Conservation (phyloP, 1,140 invertebrate genomes). For the Tetragonula clypearis region DNA sequence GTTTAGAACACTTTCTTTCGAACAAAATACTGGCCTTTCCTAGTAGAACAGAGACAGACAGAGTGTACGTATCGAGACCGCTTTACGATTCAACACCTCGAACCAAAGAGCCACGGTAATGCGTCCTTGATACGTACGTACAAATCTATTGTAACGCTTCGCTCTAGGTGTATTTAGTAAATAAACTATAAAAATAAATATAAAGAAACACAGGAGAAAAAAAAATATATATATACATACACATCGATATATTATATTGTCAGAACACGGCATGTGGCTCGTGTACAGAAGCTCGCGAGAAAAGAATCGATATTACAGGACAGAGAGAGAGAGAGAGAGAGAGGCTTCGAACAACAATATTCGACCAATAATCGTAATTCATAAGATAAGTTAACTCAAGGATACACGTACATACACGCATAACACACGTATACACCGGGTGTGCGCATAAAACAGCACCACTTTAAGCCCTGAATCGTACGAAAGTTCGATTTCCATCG, state of each 20-base stretch:
- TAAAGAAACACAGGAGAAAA: neutral
- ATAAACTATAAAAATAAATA: neutral
- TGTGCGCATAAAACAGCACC: conserved; percentile 10
- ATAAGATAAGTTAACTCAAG: conserved; percentile 45
- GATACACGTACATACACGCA: neutral
- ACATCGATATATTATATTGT: neutral
- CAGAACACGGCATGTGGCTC: conserved; percentile 9
- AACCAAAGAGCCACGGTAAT: neutral
- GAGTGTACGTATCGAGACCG: conserved; percentile 19
- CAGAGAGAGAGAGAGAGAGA: neutral
- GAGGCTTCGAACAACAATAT: conserved; percentile 60
- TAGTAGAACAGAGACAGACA: conserved; percentile 24
- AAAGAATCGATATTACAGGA: conserved; percentile 22
- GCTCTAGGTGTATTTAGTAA: conserved; percentile 31
- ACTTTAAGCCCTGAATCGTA: conserved; percentile 7
- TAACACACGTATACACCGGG: neutral
- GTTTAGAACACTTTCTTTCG: conserved; percentile 46
- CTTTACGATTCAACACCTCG: neutral
- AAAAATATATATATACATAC: neutral
- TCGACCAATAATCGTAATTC: conserved; percentile 69
- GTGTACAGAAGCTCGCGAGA: conserved; percentile 3
- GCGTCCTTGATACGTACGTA: neutral
- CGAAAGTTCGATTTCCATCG: conserved; percentile 40
- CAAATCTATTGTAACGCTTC: conserved; percentile 18
- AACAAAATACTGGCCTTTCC: conserved; percentile 60